phyloP scores from a whole-genome alignment of 2,888 invertebrate genomes.

The Cheilosia impressa region DNA sequence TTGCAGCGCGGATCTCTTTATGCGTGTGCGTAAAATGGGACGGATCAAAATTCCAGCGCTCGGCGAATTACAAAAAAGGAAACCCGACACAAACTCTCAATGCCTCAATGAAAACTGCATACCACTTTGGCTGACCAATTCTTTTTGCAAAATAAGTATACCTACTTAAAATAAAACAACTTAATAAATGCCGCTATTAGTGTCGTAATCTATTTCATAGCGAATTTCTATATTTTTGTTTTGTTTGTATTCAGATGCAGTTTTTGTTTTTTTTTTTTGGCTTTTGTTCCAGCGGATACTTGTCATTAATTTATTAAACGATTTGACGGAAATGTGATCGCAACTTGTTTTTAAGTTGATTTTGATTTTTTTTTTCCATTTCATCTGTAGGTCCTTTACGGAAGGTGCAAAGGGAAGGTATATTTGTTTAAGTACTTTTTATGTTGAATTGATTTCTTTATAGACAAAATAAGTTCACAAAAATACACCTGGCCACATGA shows the following conservation, averaged over 20 bases:
- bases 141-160: background rate
- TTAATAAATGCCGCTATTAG: conserved; percentile 20
- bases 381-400: too few relatives aligned
- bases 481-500: too few relatives aligned
- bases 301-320: too few relatives aligned
- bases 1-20: conserved; percentile 12
- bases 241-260: background rate
- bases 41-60: conserved; percentile 10
- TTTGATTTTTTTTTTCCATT: too few relatives aligned
- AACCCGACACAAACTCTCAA: background rate
- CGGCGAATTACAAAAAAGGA: background rate
- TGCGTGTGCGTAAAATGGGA: background rate
- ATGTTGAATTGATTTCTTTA: too few relatives aligned
- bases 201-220: conserved; percentile 31
- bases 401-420: too few relatives aligned
- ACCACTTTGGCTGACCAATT: background rate
- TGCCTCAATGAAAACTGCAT: conserved; percentile 13
- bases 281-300: background rate
- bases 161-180: background rate
- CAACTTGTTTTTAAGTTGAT: too few relatives aligned
- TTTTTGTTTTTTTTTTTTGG: background rate
- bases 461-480: too few relatives aligned
- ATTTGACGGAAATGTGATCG: too few relatives aligned
- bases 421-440: too few relatives aligned
- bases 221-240: background rate